Conservation (phyloP, 2,113 vertebrate genomes). For the Petroica traversi region DNA sequence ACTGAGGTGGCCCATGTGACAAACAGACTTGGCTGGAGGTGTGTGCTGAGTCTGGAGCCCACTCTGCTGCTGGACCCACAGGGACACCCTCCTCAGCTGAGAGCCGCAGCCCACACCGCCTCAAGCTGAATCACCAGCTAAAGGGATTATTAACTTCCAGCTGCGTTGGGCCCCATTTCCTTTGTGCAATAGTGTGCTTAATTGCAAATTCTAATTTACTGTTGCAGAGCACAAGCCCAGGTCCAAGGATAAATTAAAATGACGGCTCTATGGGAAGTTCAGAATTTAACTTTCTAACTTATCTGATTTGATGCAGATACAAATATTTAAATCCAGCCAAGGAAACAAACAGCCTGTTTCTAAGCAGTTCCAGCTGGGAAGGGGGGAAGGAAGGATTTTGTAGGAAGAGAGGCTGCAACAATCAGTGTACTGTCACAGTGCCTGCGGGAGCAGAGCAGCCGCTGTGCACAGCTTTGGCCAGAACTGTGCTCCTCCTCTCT, state of each 20-base stretch:
- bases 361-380: constrained; percentile 25
- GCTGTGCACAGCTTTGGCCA: background rate
- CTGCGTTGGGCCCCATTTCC: constrained; percentile 34
- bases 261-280: background rate
- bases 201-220: constrained; percentile 34
- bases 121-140: background rate
- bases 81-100: background rate
- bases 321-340: constrained; percentile 35
- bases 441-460: background rate
- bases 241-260: constrained; percentile 30
- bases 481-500: background rate
- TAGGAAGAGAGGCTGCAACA: background rate
- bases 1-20: rapidly evolving
- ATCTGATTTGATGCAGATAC: constrained; percentile 53
- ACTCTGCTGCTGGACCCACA: rapidly evolving
- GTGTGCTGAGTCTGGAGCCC: background rate
- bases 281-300: constrained; percentile 40
- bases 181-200: constrained; percentile 34
- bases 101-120: background rate
- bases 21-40: rapidly evolving
- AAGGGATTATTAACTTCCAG: constrained; percentile 44
- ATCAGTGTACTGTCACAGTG: background rate
- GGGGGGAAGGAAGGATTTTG: background rate
- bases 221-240: background rate
- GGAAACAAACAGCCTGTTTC: constrained; percentile 11